These are phyloP conservation scores for Phrynocephalus versicolor DNA, from an alignment of 2,113 vertebrate genomes.

Conservation along the genomic window DNA sequence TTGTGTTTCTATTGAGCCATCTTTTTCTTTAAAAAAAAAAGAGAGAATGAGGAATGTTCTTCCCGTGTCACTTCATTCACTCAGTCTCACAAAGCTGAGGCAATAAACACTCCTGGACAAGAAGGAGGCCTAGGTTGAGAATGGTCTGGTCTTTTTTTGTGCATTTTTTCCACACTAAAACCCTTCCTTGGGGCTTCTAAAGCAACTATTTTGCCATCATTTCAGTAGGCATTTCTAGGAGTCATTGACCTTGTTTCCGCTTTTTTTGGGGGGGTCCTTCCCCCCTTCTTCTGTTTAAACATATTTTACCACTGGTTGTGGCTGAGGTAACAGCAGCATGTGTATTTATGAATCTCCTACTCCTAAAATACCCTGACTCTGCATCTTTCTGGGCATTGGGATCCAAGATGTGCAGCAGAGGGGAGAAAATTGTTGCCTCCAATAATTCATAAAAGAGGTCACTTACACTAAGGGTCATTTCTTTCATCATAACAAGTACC, in stretches of 20 bases:
- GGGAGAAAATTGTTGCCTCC: background rate
- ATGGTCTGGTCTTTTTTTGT: background rate
- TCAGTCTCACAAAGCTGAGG: slow-evolving; percentile 33
- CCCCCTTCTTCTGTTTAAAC: background rate
- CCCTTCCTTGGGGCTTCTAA: background rate
- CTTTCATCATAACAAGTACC: background rate
- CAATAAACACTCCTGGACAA: background rate
- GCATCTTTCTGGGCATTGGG: background rate
- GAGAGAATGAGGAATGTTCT: slow-evolving; percentile 19
- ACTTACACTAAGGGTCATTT: too few species aligned
- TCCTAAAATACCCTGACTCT: background rate
- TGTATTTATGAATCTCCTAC: too few species aligned
- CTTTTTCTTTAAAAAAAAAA: background rate
- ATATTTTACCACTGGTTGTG: background rate
- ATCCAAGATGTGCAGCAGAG: background rate
- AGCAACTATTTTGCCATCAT: background rate
- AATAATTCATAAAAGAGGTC: too few species aligned
- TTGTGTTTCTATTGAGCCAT: background rate
- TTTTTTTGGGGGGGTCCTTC: too few species aligned
- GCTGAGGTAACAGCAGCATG: background rate
- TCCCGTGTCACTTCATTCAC: slow-evolving; percentile 24
- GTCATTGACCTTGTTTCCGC: too few species aligned
- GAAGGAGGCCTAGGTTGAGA: background rate
- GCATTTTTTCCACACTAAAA: background rate
- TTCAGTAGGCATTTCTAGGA: too few species aligned